phyloP scores from a whole-genome alignment of 2,797 vertebrate genomes.

The Malacoraja senta region DNA sequence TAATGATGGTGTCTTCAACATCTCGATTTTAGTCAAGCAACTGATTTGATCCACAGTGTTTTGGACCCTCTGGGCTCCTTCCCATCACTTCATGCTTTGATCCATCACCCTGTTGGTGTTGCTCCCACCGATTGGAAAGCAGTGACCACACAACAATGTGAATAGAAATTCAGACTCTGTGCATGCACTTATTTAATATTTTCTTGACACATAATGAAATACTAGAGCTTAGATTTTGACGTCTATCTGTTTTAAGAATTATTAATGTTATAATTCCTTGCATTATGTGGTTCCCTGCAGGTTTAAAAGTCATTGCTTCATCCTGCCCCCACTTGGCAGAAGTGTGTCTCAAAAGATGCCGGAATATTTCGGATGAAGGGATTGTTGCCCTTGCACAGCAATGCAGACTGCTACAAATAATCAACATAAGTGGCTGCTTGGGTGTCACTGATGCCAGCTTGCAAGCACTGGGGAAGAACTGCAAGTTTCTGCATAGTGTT shows the following conservation, averaged over 20 bases:
- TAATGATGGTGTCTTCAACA: neutral
- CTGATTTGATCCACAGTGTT: neutral
- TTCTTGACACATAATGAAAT: neutral
- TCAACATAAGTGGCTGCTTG: slow-evolving; percentile 65
- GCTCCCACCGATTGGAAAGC: neutral
- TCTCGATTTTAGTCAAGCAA: neutral
- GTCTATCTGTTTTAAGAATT: neutral
- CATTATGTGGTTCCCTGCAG: slow-evolving; percentile 47
- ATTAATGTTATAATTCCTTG: neutral
- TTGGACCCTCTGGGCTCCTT: neutral
- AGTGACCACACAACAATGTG: neutral
- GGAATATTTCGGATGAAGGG: slow-evolving; percentile 63
- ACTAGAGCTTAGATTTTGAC: neutral
- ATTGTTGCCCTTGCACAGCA: slow-evolving; percentile 63
- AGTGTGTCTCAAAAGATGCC: slow-evolving; percentile 64
- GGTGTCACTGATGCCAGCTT: slow-evolving; percentile 65
- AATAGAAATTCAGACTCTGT: neutral
- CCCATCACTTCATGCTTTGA: neutral
- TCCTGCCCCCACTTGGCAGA: slow-evolving; percentile 64
- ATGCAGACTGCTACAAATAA: slow-evolving; percentile 63
- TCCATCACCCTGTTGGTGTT: neutral
- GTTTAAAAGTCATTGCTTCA: slow-evolving; percentile 63
- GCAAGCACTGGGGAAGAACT: slow-evolving; percentile 66
- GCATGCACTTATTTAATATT: neutral
- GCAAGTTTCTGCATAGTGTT: slow-evolving; percentile 64